A percentile compares a stretch with the other conserved stretches of the same genome.
phyloP scores from a whole-genome alignment of 2,888 invertebrate genomes.

The Temnothorax ravouxi region DNA sequence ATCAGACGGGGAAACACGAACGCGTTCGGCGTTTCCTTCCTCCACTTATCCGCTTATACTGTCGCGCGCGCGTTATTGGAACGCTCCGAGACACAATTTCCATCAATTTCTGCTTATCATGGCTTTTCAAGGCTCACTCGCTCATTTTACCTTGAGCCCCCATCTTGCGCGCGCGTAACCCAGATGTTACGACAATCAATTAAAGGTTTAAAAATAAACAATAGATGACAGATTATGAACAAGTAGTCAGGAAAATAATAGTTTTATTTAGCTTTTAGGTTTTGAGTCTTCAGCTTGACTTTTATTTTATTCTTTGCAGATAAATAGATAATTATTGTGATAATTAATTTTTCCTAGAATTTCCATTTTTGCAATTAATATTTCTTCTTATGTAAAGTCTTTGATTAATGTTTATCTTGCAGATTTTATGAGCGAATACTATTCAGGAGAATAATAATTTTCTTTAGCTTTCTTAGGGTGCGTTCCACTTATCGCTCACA shows the following conservation, averaged over 20 bases:
- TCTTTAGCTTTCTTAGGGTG: neutral
- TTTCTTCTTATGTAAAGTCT: neutral
- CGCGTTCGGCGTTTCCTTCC: slow-evolving; percentile 37
- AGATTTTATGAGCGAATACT: neutral
- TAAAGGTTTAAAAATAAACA: neutral
- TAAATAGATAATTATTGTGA: slow-evolving; percentile 1
- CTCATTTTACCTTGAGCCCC: neutral
- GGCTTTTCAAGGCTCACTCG: neutral
- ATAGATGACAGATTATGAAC: neutral
- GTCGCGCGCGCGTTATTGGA: slow-evolving; percentile 24
- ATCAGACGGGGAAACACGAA: slow-evolving; percentile 19
- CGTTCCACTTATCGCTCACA: too few relatives aligned
- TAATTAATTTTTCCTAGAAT: neutral
- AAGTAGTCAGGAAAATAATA: neutral
- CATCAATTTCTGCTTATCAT: slow-evolving; percentile 39
- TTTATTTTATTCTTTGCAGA: neutral
- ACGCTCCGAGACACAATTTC: slow-evolving; percentile 10
- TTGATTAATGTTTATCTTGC: neutral
- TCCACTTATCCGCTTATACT: neutral
- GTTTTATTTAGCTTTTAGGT: too few relatives aligned
- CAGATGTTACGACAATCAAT: neutral
- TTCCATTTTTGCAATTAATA: neutral
- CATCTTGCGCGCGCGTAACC: neutral
- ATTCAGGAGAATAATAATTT: neutral
- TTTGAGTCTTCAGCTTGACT: neutral